These are phyloP conservation scores for Cyclina sinensis DNA, from an alignment of 1,140 invertebrate species.

Conservation along the genomic window DNA sequence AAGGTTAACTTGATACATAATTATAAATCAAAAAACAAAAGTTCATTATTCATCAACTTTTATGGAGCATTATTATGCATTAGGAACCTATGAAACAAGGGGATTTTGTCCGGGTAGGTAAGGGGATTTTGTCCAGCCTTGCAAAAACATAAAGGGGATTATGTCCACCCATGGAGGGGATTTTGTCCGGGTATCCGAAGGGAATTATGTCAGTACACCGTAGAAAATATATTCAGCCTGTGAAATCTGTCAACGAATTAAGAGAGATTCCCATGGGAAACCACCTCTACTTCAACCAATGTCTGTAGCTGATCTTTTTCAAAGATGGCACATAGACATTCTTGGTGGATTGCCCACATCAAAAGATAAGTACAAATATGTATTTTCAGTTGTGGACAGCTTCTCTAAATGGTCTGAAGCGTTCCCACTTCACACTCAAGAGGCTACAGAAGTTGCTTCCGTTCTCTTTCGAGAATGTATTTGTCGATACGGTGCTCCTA, in stretches of 20 bases:
- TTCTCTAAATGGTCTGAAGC: neutral
- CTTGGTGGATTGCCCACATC: neutral
- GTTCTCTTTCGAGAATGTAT: conserved; percentile 36
- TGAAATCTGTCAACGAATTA: conserved; percentile 56
- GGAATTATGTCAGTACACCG: too few relatives aligned
- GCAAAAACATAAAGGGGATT: too few relatives aligned
- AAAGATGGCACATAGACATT: conserved; percentile 42
- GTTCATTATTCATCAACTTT: too few relatives aligned
- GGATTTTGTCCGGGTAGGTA: too few relatives aligned
- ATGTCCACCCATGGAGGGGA: too few relatives aligned
- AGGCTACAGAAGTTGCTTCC: neutral
- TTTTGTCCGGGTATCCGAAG: too few relatives aligned
- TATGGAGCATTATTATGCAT: too few relatives aligned
- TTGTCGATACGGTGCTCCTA: conserved; percentile 52
- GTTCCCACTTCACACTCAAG: neutral
- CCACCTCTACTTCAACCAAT: conserved; percentile 17
- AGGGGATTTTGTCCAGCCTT: too few relatives aligned
- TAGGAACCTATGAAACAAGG: too few relatives aligned
- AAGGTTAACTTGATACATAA: too few relatives aligned
- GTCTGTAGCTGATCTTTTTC: neutral
- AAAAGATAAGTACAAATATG: neutral
- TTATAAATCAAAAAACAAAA: too few relatives aligned
- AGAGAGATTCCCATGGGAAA: neutral
- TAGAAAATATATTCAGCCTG: conserved; percentile 66
- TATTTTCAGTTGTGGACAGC: conserved; percentile 16